Conservation (phyloP, 2,888 invertebrate genomes). For the Atethmia centrago region DNA sequence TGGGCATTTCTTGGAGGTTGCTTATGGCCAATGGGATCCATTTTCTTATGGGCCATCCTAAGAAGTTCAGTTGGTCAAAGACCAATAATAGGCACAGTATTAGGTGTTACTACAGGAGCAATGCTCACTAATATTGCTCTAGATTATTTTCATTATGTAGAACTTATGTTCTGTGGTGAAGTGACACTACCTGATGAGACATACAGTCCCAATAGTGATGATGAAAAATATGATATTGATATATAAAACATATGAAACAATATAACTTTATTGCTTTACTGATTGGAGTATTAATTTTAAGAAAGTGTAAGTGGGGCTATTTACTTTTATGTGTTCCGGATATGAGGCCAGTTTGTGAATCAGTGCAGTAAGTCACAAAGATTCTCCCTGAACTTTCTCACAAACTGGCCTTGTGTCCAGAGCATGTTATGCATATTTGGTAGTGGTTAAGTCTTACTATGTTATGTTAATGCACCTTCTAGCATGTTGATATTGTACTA, state of each 20-base stretch:
- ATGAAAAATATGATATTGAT: constrained; percentile 90
- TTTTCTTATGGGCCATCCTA: constrained; percentile 96
- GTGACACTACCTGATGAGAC: constrained; percentile 86
- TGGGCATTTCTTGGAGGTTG: constrained; percentile 95
- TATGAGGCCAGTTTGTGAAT: neutral
- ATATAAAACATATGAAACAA: constrained; percentile 77
- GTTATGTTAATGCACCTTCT: constrained; percentile 64
- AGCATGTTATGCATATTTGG: constrained; percentile 60
- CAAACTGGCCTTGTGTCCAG: neutral
- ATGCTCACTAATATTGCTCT: constrained; percentile 92
- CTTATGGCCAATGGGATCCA: constrained; percentile 97
- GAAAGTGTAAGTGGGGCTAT: constrained; percentile 39
- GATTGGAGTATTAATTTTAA: constrained; percentile 47
- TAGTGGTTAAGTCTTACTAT: constrained; percentile 67
- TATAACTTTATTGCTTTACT: constrained; percentile 40
- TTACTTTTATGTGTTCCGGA: constrained; percentile 48
- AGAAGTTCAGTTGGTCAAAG: constrained; percentile 94
- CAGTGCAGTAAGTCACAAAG: neutral
- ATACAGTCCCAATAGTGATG: constrained; percentile 88
- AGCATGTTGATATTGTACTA: constrained; percentile 63
- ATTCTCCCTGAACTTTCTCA: neutral
- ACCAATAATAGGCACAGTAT: constrained; percentile 91
- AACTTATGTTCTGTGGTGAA: constrained; percentile 90
- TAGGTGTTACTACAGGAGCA: constrained; percentile 93
- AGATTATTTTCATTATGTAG: constrained; percentile 92